A percentile compares a stretch with the other conserved stretches of the same genome.
Conservation (phyloP, 2,797 vertebrate genomes). For the Parambassis ranga region DNA sequence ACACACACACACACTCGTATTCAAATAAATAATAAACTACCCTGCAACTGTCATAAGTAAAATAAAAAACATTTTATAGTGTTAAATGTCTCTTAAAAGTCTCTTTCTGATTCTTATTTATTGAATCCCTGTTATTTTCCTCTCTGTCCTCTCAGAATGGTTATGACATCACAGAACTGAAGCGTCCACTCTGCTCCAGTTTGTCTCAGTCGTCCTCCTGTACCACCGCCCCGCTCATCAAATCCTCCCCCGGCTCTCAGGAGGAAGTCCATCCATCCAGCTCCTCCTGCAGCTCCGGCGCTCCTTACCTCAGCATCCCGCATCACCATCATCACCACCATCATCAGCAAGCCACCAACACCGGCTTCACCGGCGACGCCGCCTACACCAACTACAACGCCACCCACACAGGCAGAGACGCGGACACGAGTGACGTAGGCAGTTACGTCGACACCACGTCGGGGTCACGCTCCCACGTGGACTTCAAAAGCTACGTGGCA, state of each 20-base stretch:
- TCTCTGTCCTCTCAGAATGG: constrained; percentile 74
- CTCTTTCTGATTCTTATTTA: no score
- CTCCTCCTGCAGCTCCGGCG: constrained; percentile 63
- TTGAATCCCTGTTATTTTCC: not conserved
- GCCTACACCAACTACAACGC: constrained; percentile 20
- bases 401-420: not conserved
- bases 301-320: constrained; percentile 71
- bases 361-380: not conserved
- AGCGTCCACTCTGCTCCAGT: constrained; percentile 84
- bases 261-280: constrained; percentile 76
- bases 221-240: constrained; percentile 80
- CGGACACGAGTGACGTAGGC: not conserved
- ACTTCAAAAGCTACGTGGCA: constrained; percentile 85
- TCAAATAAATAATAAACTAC: no score
- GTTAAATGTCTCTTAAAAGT: no score
- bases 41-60: not conserved
- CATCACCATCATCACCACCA: constrained; percentile 52
- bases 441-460: constrained; percentile 11
- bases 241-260: constrained; percentile 76
- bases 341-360: constrained; percentile 3
- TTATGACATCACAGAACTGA: constrained; percentile 86
- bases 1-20: constrained; percentile 6
- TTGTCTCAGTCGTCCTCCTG: constrained; percentile 80
- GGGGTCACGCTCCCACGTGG: constrained; percentile 57
- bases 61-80: no score